Evolutionary conservation across 2,888 invertebrate species (phyloP), one percentile per base, ranked within the genome.

Genomic region (Philaethria dido): DNA sequence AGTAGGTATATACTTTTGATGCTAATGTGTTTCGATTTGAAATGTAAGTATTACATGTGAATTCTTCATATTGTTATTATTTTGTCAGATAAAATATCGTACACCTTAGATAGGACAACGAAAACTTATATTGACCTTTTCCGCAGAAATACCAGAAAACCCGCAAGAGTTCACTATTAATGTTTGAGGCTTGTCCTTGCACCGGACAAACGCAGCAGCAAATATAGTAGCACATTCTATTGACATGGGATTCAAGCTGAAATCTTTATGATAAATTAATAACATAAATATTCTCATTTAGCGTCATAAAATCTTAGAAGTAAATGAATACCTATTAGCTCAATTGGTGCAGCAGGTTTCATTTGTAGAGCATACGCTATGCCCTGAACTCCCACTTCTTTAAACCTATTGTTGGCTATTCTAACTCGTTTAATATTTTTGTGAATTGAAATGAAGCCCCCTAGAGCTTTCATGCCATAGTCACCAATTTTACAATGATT

Each of bases 401-500:
- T 93, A 66, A 94, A 94, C 59, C 88, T 83, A 75, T 94, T 94
- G 77, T 95, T 94, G 14, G 89, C 87, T 57, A 95, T 87, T 68
- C 92, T 86, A 1, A 95, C 80, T 62, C 82, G 79, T 74, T 87
- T 92, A 22, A 94, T 76, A 47, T 87, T 89, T 11, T 82, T 85
- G 74, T 94, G 93, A 11, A 88, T 73, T 42, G 74, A 84, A 62
- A 94, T 88, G 68, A 94, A 86, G 71, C 94, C 94, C 0, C 94
- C 95, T 2, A 95, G 83, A 18, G 95, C 95, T 66, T 94, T 89
- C 76, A 95, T 94, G 0, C 95, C 95, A 54, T 89, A 87, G 78
- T 95, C 93, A 2, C 92, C 93, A 59, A 95, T 93, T 73, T 93
- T 92, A 78, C 95, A 95, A 77, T 95, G 94, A 68, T 95, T 95